Evolutionary conservation across 2,113 vertebrate genomes (phyloP).

Genomic region (Castor canadensis): DNA sequence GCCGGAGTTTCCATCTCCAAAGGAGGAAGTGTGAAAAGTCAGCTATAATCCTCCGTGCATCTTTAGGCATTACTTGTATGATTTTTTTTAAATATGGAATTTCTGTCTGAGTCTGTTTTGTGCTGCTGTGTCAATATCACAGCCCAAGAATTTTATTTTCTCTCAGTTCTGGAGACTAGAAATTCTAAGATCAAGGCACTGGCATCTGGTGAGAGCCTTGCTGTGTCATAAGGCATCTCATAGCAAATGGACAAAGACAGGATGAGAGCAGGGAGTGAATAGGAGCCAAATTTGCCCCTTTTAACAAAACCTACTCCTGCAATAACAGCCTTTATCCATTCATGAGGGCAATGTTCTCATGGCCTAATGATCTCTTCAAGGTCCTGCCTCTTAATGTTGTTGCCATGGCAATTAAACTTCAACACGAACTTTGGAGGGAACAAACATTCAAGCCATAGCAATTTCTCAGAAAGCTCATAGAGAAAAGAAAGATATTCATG

Average conservation of each 20-base stretch:
- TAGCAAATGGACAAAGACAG: no score
- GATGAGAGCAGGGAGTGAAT: not conserved
- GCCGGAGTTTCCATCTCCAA: not conserved
- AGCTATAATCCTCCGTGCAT: not conserved
- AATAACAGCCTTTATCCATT: not conserved
- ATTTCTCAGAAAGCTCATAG: not conserved
- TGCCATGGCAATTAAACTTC: not conserved
- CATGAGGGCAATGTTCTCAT: not conserved
- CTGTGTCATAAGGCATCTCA: not conserved
- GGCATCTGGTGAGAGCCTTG: not conserved
- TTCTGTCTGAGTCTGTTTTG: not conserved
- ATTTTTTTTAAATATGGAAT: not conserved
- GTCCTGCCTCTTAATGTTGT: not conserved
- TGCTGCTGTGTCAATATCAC: not conserved
- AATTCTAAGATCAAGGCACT: not conserved
- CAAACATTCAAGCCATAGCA: not conserved
- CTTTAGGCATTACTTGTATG: not conserved
- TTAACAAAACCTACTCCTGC: not conserved
- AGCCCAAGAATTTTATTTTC: not conserved
- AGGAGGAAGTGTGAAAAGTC: not conserved
- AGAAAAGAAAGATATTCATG: not conserved
- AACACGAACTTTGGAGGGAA: not conserved
- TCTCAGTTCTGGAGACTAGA: not conserved
- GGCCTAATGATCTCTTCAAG: not conserved
- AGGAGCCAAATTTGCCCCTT: not conserved